Conservation (phyloP, 2,113 vertebrate genomes). For the Scatophagus argus region DNA sequence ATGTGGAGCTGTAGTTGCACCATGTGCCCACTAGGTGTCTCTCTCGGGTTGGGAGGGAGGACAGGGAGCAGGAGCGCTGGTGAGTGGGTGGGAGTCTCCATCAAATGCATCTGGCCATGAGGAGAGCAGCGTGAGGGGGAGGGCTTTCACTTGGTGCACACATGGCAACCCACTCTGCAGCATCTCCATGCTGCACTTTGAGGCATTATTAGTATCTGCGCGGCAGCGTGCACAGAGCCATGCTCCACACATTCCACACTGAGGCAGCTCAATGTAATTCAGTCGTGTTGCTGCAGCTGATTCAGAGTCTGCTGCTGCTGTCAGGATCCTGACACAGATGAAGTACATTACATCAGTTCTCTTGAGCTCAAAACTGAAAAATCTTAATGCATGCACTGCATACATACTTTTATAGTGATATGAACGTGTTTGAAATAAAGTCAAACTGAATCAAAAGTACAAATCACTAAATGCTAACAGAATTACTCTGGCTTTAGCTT, state of each 20-base stretch:
- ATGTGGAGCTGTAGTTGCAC: neutral
- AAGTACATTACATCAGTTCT: slow-evolving; percentile 13
- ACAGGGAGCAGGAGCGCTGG: neutral
- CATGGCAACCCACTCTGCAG: slow-evolving; percentile 65
- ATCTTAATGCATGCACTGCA: neutral
- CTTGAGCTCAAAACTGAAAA: neutral
- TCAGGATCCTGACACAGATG: slow-evolving; percentile 1
- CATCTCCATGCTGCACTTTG: slow-evolving; percentile 49
- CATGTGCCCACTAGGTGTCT: slow-evolving; percentile 57
- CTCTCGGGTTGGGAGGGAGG: slow-evolving; percentile 2
- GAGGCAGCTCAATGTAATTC: neutral
- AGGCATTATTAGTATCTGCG: neutral
- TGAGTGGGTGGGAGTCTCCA: slow-evolving; percentile 52
- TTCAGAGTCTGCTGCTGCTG: slow-evolving; percentile 7
- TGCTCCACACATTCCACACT: neutral
- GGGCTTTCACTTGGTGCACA: slow-evolving; percentile 46
- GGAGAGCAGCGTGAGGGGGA: slow-evolving; percentile 44
- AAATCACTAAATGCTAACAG: neutral
- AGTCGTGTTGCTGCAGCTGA: slow-evolving; percentile 2
- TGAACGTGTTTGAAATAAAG: no score
- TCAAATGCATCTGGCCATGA: slow-evolving; percentile 50
- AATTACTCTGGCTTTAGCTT: neutral
- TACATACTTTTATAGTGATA: no score
- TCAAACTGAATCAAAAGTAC: no score
- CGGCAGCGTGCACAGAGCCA: neutral